These are phyloP conservation scores for Catalaphyllia jardinei DNA, from an alignment of 64 coral and sea anemone genomes.

Conservation along the genomic window DNA sequence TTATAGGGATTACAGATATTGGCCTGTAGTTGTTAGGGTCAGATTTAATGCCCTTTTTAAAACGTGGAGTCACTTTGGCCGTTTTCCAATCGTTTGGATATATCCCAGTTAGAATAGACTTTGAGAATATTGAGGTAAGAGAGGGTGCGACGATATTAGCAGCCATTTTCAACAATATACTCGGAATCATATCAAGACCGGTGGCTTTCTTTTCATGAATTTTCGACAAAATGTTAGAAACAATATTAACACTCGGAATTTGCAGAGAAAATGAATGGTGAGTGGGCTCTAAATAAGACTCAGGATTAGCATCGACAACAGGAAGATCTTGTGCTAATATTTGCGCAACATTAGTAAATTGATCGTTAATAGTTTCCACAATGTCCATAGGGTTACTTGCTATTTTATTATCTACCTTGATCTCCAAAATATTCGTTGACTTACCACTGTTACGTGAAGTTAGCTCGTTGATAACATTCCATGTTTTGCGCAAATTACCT, in stretches of 20 bases:
- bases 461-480: neutral
- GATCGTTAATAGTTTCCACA: neutral
- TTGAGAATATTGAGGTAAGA: slow-evolving; percentile 45
- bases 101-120: slow-evolving; percentile 28
- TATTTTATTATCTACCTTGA: neutral
- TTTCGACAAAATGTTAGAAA: neutral
- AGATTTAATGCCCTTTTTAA: slow-evolving; percentile 42
- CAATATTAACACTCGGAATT: slow-evolving; percentile 1
- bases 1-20: slow-evolving; percentile 23
- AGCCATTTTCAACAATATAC: slow-evolving; percentile 54
- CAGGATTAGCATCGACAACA: neutral
- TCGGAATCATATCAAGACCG: neutral
- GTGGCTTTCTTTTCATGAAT: slow-evolving; percentile 27
- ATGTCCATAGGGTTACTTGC: neutral
- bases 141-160: slow-evolving; percentile 42
- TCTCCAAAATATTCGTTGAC: neutral
- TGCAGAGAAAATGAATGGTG: neutral
- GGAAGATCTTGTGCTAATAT: neutral
- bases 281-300: neutral
- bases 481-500: too few species aligned
- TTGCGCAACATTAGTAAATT: neutral
- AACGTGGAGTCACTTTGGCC: slow-evolving; percentile 53
- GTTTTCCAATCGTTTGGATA: slow-evolving; percentile 62
- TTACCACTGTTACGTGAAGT: neutral
- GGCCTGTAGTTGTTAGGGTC: slow-evolving; percentile 52